Base-by-base conservation (phyloP, 1,140 invertebrate species). In the Sycobia sp. region DNA sequence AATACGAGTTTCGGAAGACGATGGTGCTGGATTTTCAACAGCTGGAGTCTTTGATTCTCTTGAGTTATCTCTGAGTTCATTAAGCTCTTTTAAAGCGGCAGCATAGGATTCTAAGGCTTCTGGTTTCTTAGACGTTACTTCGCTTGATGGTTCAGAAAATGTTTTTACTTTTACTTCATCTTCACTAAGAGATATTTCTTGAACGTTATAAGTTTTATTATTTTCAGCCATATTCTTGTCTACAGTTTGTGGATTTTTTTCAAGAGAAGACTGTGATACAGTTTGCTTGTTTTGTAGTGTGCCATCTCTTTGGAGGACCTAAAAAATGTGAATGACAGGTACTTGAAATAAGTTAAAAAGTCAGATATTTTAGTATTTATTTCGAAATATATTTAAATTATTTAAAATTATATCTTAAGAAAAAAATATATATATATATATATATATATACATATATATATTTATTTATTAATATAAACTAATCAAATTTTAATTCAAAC, bases 121-220 rank as follows among this genome's bases (percentile, higher is more conserved):
- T 49, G 39, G 3, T 43, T 54, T 55, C 20, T 67, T 64, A 11
- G 23, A 11, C 13, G 13, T 18, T 4, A 41, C 39, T 55, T 53
- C 56, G 18, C 27, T 46, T 20, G 49, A 47, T 2, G 11, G 23
- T n/a, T 67, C 56, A 11, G 44, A 41, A 44, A 25, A 14, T 9
- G 64, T 32, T 43, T 59, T 58, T 32, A 11, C 18, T 56, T 57
- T 67, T 11, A 34, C 25, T 34, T 68, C 62, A 22, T 76, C 73
- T 18, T 75, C 73, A 18, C 76, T 69, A 18, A 76, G 44, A 65
- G 75, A 69, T 2, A 73, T 76, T 0, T 74, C 68, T 38, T 73
- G 73, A 3, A 71, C 27, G 16, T 63, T 65, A 18, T 51, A 18
- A 53, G 39, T 8, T 29, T 65, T 34, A 20, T 22, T 38, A 39